Conservation (phyloP, 2,888 invertebrate species). For the Brachyopa scutellaris region DNA sequence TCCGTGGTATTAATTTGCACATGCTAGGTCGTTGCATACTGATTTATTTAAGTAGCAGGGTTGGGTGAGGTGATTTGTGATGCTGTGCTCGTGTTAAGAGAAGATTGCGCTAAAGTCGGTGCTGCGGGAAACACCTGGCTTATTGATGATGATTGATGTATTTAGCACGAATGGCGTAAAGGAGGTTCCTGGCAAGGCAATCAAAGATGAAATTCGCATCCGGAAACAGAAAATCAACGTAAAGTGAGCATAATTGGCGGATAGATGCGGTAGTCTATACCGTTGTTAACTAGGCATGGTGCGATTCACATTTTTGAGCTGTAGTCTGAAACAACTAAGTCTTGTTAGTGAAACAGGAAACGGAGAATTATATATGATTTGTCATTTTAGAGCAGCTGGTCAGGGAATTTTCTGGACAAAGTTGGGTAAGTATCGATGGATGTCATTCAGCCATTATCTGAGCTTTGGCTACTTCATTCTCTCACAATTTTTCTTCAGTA, state of each 20-base stretch:
- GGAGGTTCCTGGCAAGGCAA: neutral
- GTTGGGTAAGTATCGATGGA: too few species aligned
- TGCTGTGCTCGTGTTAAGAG: neutral
- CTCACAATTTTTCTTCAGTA: too few species aligned
- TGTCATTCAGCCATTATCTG: too few species aligned
- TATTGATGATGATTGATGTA: constrained; percentile 59
- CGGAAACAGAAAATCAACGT: constrained; percentile 51
- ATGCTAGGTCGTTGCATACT: constrained; percentile 56
- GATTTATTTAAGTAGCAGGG: constrained; percentile 71
- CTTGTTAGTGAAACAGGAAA: too few species aligned
- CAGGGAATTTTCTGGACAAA: too few species aligned
- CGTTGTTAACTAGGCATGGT: too few species aligned
- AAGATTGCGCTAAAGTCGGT: neutral
- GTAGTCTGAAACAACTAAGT: too few species aligned
- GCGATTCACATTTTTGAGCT: too few species aligned
- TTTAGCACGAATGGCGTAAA: constrained; percentile 17
- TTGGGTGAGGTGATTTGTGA: constrained; percentile 61
- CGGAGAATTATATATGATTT: too few species aligned
- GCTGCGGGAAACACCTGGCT: constrained; percentile 58
- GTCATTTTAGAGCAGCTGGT: too few species aligned
- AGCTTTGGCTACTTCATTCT: too few species aligned
- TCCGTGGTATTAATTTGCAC: constrained; percentile 70
- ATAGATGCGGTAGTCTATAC: too few species aligned
- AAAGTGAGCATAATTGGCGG: neutral
- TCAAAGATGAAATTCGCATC: constrained; percentile 3